Evolutionary conservation across 2,888 invertebrate genomes (phyloP), one percentile per base, ranked within the genome.

Genomic region (Watsonalla cultraria): DNA sequence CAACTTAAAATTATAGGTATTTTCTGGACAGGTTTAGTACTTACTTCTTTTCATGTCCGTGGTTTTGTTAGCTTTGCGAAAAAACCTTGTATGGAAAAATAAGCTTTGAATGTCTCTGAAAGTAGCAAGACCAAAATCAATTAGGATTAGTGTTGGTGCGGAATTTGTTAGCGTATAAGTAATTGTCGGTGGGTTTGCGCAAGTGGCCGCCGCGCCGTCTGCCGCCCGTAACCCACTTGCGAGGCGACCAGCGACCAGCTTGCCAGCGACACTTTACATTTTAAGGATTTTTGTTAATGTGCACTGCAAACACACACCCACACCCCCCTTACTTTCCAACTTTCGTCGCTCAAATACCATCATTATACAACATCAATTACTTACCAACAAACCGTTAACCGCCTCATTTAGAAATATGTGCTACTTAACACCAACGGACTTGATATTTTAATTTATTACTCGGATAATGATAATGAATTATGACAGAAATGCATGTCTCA

Each of bases 181-280:
- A 78, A 76, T 80, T 74, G 72, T 71, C 75, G 71, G 71, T 74
- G 76, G 76, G 78, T 76, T 75, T 64, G 69, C 65, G 74, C 65
- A 68, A 70, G 63, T 59, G 62, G 75, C 59, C 76, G 70, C 75
- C 84, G 68, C 76, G 85, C 88, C 75, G 88, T 86, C 87, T 84
- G 77, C 75, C 72, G 65, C 61, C 68, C 60, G 62, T 73, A 81
- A 80, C 82, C 80, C 69, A 81, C 81, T 80, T 81, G 39, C 42
- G 42, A 11, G 42, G 72, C 70, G 58, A 61, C 58, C 63, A 65
- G 65, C 62, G 64, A 59, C 61, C 52, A 59, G 51, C 54, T 13
- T 47, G 50, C 54, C 58, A 51, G 49, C 45, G 46, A 56, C 60
- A 66, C 60, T 59, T 49, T 46, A 55, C 59, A 57, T 54, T 63